Percentiles rank a stretch among this genome's conserved stretches.
phyloP scores from a whole-genome alignment of 2,113 vertebrate species.

The Oceanites oceanicus region DNA sequence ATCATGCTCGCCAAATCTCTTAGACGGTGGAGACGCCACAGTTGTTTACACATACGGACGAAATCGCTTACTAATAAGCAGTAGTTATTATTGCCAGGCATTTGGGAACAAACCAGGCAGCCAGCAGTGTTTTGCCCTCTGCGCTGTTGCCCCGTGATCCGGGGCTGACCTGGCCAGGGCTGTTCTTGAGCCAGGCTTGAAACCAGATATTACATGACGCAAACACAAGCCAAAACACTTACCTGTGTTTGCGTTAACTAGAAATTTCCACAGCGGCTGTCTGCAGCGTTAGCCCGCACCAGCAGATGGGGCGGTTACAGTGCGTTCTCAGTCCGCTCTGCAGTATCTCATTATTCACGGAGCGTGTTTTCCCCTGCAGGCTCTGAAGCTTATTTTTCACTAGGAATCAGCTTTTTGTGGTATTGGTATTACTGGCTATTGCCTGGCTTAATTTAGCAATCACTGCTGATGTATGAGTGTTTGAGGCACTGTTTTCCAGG shows the following conservation, averaged over 20 bases:
- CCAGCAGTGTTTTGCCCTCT: neutral
- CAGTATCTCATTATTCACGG: neutral
- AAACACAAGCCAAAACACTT: neutral
- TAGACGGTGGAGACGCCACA: neutral
- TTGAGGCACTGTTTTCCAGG: neutral
- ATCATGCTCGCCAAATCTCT: neutral
- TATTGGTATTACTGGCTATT: neutral
- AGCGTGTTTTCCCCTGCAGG: neutral
- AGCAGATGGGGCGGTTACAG: conserved; percentile 53
- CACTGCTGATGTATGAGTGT: neutral
- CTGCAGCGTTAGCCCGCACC: neutral
- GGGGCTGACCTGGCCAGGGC: neutral
- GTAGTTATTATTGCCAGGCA: neutral
- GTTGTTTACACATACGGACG: neutral
- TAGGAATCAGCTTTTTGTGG: neutral
- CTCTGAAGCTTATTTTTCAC: neutral
- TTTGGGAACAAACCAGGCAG: neutral
- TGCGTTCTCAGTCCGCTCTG: neutral
- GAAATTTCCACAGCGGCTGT: neutral
- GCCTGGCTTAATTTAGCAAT: neutral
- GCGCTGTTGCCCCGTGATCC: neutral
- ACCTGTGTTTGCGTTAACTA: neutral
- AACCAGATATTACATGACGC: neutral
- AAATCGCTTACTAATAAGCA: neutral
- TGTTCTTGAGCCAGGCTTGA: fast-evolving